These are phyloP conservation scores for Calidris pygmaea DNA, from an alignment of 2,113 vertebrate genomes.

Conservation along the genomic window DNA sequence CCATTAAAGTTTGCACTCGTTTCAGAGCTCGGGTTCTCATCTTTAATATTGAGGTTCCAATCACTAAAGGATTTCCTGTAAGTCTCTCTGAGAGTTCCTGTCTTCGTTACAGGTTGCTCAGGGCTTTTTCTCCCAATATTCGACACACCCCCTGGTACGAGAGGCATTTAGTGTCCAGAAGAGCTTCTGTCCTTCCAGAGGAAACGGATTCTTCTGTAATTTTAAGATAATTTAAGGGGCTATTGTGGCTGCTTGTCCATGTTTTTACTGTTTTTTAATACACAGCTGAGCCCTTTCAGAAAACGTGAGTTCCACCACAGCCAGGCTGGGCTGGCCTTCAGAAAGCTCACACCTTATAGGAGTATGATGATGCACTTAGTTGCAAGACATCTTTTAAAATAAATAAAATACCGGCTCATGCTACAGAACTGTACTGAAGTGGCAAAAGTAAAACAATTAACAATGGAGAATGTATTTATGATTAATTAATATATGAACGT, in stretches of 20 bases:
- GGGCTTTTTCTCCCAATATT: neutral
- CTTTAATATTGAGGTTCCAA: constrained; percentile 94
- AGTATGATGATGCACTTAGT: neutral
- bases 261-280: neutral
- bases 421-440: neutral
- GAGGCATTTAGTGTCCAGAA: neutral
- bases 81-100: constrained; percentile 66
- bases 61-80: constrained; percentile 97
- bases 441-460: neutral
- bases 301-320: neutral
- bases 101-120: neutral
- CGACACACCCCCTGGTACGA: accelerated
- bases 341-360: neutral
- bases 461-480: neutral
- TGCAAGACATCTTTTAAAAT: neutral
- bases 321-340: neutral
- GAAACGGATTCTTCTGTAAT: neutral
- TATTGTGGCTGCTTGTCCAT: neutral
- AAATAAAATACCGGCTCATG: neutral
- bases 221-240: neutral
- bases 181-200: neutral
- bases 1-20: constrained; percentile 88
- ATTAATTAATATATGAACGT: neutral
- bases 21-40: constrained; percentile 94
- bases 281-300: neutral